Evolutionary conservation across 1,140 invertebrate genomes (phyloP).

Genomic region (Campoletis sonorensis): DNA sequence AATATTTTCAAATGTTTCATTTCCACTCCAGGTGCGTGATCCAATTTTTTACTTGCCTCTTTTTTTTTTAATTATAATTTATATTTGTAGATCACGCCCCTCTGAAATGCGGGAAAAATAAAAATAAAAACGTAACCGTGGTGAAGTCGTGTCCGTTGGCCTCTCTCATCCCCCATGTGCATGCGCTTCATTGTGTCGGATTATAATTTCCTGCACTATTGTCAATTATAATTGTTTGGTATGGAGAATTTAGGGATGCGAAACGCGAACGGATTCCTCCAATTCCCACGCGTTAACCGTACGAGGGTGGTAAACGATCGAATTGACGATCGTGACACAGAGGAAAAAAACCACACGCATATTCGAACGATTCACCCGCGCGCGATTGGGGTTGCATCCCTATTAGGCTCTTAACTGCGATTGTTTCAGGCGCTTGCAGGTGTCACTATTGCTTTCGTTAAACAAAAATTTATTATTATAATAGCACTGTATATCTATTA

Average conservation of each 20-base stretch:
- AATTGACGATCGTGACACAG: neutral
- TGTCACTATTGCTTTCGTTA: no score
- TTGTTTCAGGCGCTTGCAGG: conserved; percentile 10
- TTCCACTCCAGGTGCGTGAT: neutral
- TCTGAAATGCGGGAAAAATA: no score
- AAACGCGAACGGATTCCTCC: neutral
- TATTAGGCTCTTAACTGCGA: neutral
- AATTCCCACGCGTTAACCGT: neutral
- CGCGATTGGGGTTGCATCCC: neutral
- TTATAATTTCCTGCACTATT: neutral
- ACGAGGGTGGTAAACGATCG: neutral
- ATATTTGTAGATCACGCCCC: neutral
- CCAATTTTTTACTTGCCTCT: neutral
- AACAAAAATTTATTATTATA: no score
- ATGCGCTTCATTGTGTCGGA: no score
- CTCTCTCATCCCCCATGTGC: no score
- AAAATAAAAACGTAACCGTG: no score
- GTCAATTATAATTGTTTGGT: neutral
- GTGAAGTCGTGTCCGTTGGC: no score
- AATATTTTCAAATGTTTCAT: no score
- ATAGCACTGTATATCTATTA: no score
- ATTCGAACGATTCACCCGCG: neutral
- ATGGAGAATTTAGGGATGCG: neutral
- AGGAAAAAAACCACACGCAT: no score
- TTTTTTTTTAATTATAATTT: no score